Base-by-base conservation (phyloP, 2,797 vertebrate species). In the Microctenopoma stevenorrisi region DNA sequence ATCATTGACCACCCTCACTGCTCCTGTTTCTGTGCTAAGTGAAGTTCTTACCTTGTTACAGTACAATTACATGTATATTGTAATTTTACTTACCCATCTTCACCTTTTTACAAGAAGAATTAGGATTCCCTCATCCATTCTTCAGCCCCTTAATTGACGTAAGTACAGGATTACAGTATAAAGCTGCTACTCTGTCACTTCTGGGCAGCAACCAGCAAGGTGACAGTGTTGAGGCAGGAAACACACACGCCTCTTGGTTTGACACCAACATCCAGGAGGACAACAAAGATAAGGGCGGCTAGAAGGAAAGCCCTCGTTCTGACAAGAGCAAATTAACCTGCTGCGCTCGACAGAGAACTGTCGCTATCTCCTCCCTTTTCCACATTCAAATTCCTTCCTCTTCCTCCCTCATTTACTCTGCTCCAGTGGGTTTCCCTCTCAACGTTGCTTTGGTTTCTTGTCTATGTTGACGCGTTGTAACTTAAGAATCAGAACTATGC, bases 251-350 rank as follows among this genome's bases (percentile, higher is more conserved):
- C 81, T 88, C 81, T 71, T 56, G 15, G 74, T 84, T 84, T 81
- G 87, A 90, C 90, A 91, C 87, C 85, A 62, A 84, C 90, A 86
- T 85, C 85, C 87, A 89, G 88, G 81, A 92, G 91, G 89, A 90
- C 89, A 86, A 87, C 88, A 87, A 79, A 88, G 93, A 91, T 92
- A 92, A 93, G 89, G 80, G 35, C 66, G 48, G 87, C 78, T 76
- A 49, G 83, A 90, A 82, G 86, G 88, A 92, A 91, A 91, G 83
- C 89, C 81, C 81, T 88, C 64, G 58, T 81, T 84, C 81, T 88
- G 86, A 91, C 90, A 88, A 88, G 87, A 91, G 83, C 90, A 89
- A 90, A 93, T 93, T 92, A 93, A 92, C 91, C 82, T 85, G 79
- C 88, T 74, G 86, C 72, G 85, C 85, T 84, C 79, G 44, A 79